Base-by-base conservation (phyloP, 2,113 vertebrate genomes). In the Passer domesticus region DNA sequence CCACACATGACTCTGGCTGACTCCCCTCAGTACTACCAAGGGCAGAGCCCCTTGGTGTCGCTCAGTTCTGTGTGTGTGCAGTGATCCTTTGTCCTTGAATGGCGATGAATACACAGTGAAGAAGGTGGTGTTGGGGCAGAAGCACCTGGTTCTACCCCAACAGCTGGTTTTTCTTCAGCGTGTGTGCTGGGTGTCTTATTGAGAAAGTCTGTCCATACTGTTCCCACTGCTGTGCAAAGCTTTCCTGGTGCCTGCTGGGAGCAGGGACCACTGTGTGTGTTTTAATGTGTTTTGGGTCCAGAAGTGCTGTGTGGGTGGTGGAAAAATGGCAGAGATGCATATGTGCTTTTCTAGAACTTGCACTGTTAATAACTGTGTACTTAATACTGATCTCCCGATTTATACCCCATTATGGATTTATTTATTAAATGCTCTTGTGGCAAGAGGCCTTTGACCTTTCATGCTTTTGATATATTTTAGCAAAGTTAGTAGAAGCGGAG, bases 31-130 rank as follows among this genome's bases (percentile, higher is more conserved):
- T 23, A 8, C 37, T 28, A 0, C 37, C 31, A 14, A 35, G 22
- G 39, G 47, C 19, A 84, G 47, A 60, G 17, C 33, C 60, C 39
- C 33, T 46, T 59, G n/a, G 37, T 9, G 23, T 43, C 1, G 12
- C 47, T 58, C 9, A 24, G 10, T 86, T 94, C 24, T 80, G 19
- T 1, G 5, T 79, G 27, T 46, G 39, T 28, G 1, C 16, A 37
- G 62, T 1, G 13, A 37, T 72, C 35, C 17, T 67, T 44, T 47
- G 33, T 60, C 7, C 46, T 78, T 70, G 43, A 49, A 6, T 31
- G 47, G 60, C 0, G 0, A 39, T 28, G 35, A 5, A 43, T 30
- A 7, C 0, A 0, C 39, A 27, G n/a, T 16, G 53, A 24, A 43
- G 58, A 68, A 73, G 22, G 8, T 58, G 41, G 9, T 81, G n/a